phyloP scores from a whole-genome alignment of 2,888 invertebrate genomes.

The Eupithecia subumbrata region DNA sequence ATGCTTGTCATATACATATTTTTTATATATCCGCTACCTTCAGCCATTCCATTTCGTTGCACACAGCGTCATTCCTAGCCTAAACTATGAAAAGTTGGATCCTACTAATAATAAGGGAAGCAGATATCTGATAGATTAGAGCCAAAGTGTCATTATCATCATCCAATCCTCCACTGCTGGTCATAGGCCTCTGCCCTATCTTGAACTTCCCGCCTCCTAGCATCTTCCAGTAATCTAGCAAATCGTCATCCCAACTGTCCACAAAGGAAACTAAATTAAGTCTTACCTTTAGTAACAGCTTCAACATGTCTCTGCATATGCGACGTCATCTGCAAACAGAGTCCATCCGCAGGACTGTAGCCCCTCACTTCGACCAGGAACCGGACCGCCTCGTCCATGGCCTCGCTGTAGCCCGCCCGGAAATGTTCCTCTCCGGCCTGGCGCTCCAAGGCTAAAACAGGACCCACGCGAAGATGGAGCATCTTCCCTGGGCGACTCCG shows the following conservation, averaged over 20 bases:
- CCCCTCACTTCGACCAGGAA: constrained; percentile 95
- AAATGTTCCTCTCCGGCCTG: constrained; percentile 75
- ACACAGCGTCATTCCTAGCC: not conserved
- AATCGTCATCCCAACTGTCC: not conserved
- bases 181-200: not conserved
- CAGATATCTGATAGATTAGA: not conserved
- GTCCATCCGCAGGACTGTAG: constrained; percentile 90
- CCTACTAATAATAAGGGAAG: not conserved
- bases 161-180: not conserved
- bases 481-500: constrained; percentile 65
- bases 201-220: not conserved
- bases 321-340: constrained; percentile 91
- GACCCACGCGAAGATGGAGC: constrained; percentile 68
- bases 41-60: not conserved
- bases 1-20: not conserved
- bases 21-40: not conserved
- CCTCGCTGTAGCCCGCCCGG: constrained; percentile 95
- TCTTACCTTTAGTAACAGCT: constrained; percentile 80
- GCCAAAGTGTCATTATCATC: not conserved
- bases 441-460: constrained; percentile 72
- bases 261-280: not conserved
- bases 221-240: not conserved
- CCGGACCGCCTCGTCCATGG: constrained; percentile 94
- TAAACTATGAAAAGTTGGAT: not conserved
- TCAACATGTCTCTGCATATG: constrained; percentile 95